These are phyloP conservation scores for Neodiprion lecontei DNA, from an alignment of 1,140 invertebrate genomes.

Conservation along the genomic window DNA sequence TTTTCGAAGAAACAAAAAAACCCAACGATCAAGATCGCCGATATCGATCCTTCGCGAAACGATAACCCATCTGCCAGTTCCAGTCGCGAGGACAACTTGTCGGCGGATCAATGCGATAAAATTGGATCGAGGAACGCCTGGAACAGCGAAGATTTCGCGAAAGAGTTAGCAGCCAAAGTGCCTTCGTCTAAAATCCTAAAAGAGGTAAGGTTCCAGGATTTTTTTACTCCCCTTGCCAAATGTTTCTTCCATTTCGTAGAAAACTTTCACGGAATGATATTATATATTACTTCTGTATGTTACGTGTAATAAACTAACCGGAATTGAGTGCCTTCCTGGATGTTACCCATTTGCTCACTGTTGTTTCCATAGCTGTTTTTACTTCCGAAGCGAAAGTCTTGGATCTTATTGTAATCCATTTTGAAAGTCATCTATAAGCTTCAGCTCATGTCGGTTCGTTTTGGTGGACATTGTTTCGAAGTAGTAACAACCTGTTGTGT, in stretches of 20 bases:
- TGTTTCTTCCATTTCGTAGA: conserved; percentile 18
- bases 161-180: conserved; percentile 48
- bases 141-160: conserved; percentile 38
- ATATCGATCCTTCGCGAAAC: conserved; percentile 22
- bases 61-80: conserved; percentile 39
- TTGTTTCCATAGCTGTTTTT: too few species aligned
- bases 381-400: too few species aligned
- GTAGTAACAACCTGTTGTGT: too few species aligned
- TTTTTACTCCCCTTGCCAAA: neutral
- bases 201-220: neutral
- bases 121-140: conserved; percentile 24
- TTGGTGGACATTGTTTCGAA: too few species aligned
- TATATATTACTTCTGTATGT: too few species aligned
- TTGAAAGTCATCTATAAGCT: too few species aligned
- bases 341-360: too few species aligned
- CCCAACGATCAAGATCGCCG: conserved; percentile 6
- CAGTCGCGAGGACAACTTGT: conserved; percentile 40
- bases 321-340: too few species aligned
- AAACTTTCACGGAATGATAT: neutral
- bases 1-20: conserved; percentile 41
- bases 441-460: too few species aligned
- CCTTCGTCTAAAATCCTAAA: conserved; percentile 38
- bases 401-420: too few species aligned
- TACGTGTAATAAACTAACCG: too few species aligned
- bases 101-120: conserved; percentile 37